These are phyloP conservation scores for Linnaemya tessellans DNA, from an alignment of 2,888 invertebrate species.

Conservation along the genomic window DNA sequence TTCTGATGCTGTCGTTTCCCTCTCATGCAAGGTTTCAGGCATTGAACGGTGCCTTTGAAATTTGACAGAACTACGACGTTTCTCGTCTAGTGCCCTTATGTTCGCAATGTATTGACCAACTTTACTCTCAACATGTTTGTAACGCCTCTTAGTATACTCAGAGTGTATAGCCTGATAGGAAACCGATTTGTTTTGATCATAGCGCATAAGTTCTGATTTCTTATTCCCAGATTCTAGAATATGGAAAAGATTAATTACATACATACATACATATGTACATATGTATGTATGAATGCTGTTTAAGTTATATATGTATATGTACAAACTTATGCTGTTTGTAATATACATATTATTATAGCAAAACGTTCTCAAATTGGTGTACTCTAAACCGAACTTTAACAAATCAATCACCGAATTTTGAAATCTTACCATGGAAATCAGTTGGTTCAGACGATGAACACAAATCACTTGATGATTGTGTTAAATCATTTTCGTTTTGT, in stretches of 20 bases:
- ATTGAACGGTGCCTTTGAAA: constrained; percentile 78
- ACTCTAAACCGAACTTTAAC: too few species aligned
- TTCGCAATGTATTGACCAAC: constrained; percentile 81
- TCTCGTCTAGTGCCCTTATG: constrained; percentile 76
- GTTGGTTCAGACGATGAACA: too few species aligned
- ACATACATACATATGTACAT: too few species aligned
- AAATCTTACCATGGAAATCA: too few species aligned
- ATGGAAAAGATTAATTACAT: background rate
- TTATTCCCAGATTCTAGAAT: constrained; percentile 52
- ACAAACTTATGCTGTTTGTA: too few species aligned
- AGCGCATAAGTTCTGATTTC: constrained; percentile 44
- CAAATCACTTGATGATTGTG: too few species aligned
- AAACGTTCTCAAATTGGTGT: too few species aligned
- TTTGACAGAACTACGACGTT: constrained; percentile 72
- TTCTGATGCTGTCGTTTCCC: constrained; percentile 23
- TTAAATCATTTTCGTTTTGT: too few species aligned
- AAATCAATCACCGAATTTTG: too few species aligned
- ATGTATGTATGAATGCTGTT: too few species aligned
- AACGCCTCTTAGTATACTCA: constrained; percentile 79
- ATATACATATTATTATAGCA: too few species aligned
- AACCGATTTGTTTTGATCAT: constrained; percentile 72
- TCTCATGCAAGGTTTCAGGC: constrained; percentile 76
- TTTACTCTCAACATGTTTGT: constrained; percentile 80
- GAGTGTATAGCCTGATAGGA: constrained; percentile 81
- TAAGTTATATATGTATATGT: background rate